Conservation (phyloP, 2,797 vertebrate genomes). For the Sebastes matsubarae region DNA sequence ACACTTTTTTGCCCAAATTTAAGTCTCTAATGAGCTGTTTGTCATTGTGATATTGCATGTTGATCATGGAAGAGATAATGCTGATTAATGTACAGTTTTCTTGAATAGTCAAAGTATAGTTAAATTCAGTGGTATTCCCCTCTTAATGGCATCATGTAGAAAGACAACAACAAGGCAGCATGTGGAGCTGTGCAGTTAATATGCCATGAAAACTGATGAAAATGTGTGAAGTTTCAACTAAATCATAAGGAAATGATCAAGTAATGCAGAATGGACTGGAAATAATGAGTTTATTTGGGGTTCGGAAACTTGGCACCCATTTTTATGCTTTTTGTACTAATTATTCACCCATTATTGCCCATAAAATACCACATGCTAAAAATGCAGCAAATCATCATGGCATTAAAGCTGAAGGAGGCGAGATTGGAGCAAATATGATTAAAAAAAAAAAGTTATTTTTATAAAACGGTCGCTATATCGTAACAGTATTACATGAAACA, state of each 20-base stretch:
- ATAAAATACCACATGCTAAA: background rate
- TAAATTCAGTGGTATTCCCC: constrained; percentile 73
- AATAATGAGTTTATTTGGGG: background rate
- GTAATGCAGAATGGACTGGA: background rate
- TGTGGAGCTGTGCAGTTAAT: constrained; percentile 43
- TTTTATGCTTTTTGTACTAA: background rate
- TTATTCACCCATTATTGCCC: background rate
- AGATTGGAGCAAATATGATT: no score
- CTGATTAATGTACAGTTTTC: background rate
- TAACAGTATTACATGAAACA: no score
- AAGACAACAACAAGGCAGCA: constrained; percentile 49
- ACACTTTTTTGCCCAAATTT: background rate
- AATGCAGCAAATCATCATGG: background rate
- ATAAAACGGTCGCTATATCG: no score
- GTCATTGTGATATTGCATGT: constrained; percentile 36
- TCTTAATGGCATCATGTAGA: constrained; percentile 34
- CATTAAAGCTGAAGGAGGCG: background rate
- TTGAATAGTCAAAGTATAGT: background rate
- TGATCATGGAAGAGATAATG: background rate
- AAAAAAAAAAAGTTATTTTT: no score
- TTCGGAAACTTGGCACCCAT: background rate
- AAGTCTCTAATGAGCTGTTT: constrained; percentile 1
- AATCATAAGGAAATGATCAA: background rate
- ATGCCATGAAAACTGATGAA: constrained; percentile 4
- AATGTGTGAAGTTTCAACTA: background rate